Percentiles rank a stretch among this genome's conserved stretches.
Evolutionary conservation across 2,113 vertebrate species (phyloP).

Genomic region (Ailurus styani): DNA sequence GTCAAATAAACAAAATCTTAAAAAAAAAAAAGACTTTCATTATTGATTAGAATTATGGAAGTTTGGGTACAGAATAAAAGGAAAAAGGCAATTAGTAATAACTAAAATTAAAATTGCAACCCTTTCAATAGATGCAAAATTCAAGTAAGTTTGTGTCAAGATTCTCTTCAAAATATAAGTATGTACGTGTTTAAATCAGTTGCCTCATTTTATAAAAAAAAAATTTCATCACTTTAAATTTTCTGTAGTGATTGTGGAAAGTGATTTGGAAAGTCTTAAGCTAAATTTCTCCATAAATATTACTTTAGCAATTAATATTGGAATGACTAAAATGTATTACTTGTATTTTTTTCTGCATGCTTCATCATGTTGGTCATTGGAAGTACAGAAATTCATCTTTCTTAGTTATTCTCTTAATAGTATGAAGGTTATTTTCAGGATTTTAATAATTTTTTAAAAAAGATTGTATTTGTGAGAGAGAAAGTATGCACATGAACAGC

Average conservation of each 20-base stretch:
- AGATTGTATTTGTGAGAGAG: not conserved
- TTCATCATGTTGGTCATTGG: not conserved
- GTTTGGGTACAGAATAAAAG: not conserved
- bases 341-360: not conserved
- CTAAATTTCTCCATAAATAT: not conserved
- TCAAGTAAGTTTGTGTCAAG: not conserved
- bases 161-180: not conserved
- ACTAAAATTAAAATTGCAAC: not conserved
- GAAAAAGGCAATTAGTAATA: not conserved
- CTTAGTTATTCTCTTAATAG: not conserved
- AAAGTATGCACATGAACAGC: not conserved
- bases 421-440: not conserved
- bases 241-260: not conserved
- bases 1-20: no score
- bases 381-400: not conserved
- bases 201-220: not conserved
- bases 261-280: not conserved
- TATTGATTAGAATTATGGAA: not conserved
- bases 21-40: not conserved
- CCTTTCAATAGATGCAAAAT: not conserved
- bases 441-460: not conserved
- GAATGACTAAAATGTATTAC: not conserved
- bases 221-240: not conserved
- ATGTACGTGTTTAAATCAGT: not conserved
- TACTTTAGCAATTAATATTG: not conserved